Conservation (phyloP, 1,140 invertebrate genomes). For the Drosophila bipectinata region DNA sequence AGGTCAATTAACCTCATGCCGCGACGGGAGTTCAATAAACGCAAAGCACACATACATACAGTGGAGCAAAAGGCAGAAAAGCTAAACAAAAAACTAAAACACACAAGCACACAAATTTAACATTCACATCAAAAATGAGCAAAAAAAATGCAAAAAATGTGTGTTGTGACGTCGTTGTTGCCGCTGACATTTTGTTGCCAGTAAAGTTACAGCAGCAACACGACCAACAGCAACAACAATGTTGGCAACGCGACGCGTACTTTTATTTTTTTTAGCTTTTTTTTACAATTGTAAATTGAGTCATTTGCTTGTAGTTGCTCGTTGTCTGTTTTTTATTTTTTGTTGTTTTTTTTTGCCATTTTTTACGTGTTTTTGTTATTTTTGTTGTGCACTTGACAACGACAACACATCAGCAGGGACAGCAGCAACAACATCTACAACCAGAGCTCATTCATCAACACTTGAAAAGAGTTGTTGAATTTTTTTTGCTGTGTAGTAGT, state of each 20-base stretch:
- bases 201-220: conserved; percentile 60
- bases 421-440: conserved; percentile 42
- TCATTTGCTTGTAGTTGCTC: conserved; percentile 68
- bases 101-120: conserved; percentile 37
- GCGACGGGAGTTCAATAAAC: conserved; percentile 80
- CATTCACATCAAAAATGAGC: conserved; percentile 63
- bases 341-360: conserved; percentile 16
- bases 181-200: conserved; percentile 65
- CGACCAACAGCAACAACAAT: conserved; percentile 42
- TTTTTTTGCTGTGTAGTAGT: conserved; percentile 2
- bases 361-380: conserved; percentile 35
- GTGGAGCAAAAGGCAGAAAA: conserved; percentile 11
- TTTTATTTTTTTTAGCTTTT: conserved; percentile 65
- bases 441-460: conserved; percentile 73
- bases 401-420: conserved; percentile 60
- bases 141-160: conserved; percentile 33
- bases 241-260: conserved; percentile 48
- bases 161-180: conserved; percentile 67
- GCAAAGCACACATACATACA: conserved; percentile 57
- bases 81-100: conserved; percentile 16
- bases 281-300: conserved; percentile 82
- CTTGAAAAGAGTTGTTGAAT: conserved; percentile 42
- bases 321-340: conserved; percentile 36
- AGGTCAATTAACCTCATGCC: conserved; percentile 83
- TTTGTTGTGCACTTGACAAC: conserved; percentile 77